These are phyloP conservation scores for Leiothrix lutea DNA, from an alignment of 2,113 vertebrate genomes.

Conservation along the genomic window DNA sequence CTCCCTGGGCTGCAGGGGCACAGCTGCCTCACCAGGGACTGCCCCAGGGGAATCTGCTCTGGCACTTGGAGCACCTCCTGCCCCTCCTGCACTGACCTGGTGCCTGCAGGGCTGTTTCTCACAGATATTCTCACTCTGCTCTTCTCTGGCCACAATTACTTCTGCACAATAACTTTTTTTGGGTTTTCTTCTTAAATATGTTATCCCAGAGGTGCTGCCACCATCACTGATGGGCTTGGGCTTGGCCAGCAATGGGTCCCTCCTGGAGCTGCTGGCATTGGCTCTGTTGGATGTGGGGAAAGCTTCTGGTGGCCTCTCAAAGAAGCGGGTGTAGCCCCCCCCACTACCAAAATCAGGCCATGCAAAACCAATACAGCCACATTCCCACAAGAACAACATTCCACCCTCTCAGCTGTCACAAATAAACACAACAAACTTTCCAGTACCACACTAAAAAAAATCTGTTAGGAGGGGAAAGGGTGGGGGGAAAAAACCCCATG, in stretches of 20 bases:
- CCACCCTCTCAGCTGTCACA: background rate
- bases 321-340: no score
- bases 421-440: background rate
- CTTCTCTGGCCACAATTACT: background rate
- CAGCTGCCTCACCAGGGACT: background rate
- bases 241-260: background rate
- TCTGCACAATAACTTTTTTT: background rate
- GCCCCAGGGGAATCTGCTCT: background rate
- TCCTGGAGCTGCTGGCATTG: background rate
- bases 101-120: background rate
- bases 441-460: background rate
- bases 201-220: background rate
- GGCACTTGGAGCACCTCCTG: background rate
- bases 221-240: background rate
- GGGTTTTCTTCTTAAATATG: background rate
- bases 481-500: fast-evolving
- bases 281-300: background rate
- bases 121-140: background rate
- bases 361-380: background rate
- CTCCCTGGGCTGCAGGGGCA: background rate
- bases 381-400: background rate
- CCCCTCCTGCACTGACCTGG: background rate
- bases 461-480: background rate
- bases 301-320: background rate
- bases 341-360: background rate